phyloP scores from a whole-genome alignment of 2,113 vertebrate genomes.

The Pholis gunnellus region DNA sequence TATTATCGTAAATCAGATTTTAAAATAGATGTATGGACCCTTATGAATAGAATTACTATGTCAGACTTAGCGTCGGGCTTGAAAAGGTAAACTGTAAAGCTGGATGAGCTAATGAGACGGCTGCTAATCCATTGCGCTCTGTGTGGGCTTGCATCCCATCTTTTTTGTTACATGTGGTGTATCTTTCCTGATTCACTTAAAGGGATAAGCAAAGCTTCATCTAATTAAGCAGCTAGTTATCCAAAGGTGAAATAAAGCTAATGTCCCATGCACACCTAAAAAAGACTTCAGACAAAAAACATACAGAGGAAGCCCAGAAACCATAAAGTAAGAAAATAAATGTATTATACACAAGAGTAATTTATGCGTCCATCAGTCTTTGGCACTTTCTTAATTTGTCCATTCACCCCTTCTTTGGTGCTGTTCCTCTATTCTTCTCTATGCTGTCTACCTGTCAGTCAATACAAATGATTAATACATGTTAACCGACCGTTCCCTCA shows the following conservation, averaged over 20 bases:
- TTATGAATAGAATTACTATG: background rate
- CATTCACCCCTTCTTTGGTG: background rate
- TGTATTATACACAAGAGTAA: too few relatives aligned
- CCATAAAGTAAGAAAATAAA: too few relatives aligned
- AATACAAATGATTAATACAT: constrained; percentile 27
- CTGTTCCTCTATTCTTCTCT: background rate
- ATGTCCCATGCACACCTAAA: background rate
- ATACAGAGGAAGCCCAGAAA: background rate
- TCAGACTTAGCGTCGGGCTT: background rate
- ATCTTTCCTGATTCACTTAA: background rate
- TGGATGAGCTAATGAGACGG: background rate
- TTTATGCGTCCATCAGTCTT: background rate
- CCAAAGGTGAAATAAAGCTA: constrained; percentile 2
- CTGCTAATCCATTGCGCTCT: background rate
- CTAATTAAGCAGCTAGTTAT: constrained; percentile 10
- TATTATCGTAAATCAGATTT: background rate
- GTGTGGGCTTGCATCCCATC: constrained; percentile 5
- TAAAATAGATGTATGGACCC: background rate
- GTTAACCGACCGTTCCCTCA: constrained; percentile 8
- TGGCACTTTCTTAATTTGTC: background rate
- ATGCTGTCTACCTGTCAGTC: background rate
- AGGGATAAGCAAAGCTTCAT: background rate
- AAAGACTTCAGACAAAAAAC: background rate
- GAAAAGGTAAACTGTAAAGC: constrained; percentile 2
- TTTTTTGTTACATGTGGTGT: background rate